Evolutionary conservation across 1,140 invertebrate species (phyloP), one percentile per base, ranked within the genome.

Genomic region (Drosophila parabipectinata): DNA sequence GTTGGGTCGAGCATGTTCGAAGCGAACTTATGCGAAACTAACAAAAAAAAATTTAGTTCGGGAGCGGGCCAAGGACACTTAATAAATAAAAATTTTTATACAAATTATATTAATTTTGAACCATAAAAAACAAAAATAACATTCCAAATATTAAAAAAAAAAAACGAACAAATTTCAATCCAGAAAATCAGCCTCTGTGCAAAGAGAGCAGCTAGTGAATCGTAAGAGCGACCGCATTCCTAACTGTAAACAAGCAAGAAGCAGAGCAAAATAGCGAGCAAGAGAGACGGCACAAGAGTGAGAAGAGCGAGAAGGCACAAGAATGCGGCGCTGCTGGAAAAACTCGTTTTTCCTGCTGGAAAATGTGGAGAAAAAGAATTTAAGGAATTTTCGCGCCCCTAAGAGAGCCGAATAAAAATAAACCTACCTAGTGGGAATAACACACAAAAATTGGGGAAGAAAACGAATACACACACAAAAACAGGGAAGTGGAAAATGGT

Each of bases 211-310:
- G 54, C 15, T 50, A 59, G 57, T 32, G 62, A 77, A 60, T 3
- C 10, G 39, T 45, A 45, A 78, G 79, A 37, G 60, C 71, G 76
- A 64, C 82, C 83, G 82, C 82, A 85, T 85, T 85, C 82, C 82
- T 85, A 85, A 85, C 82, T 85, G 82, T 85, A 85, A 85, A 85
- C 82, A 85, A 87, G 75, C 71, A 64, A 88, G 79, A 87, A 82
- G 79, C 47, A 52, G 47, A 67, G 63, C 14, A 3, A 63, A 78
- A 24, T 12, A 51, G 61, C 26, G 39, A 47, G 34, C 28, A 32
- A 28, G 24, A 15, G 21, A 34, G 47, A 18, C 6, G 14, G 41
- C 6, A 14, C n/a, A 5, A 44, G 41, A 10, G 39, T 4, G n/a
- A n/a, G 5, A n/a, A 1, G 41, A 47, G 18, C 18, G 44, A 21